Conservation (phyloP, 2,888 invertebrate species). For the Lissocephala sabroskyi region DNA sequence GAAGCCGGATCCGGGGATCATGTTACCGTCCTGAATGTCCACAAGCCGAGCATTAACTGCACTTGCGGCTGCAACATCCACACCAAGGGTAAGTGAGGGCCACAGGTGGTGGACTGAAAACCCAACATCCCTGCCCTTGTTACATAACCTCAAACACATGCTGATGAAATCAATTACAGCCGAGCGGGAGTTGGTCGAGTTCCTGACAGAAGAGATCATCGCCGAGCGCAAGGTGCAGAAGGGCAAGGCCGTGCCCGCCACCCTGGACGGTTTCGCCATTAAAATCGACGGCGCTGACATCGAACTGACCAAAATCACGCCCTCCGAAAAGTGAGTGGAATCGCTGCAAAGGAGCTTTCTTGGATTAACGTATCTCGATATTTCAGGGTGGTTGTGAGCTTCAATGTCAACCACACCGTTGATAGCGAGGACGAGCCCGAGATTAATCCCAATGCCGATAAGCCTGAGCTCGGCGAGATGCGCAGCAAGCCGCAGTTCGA, state of each 20-base stretch:
- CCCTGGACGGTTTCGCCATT: slow-evolving; percentile 87
- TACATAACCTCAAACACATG: slow-evolving; percentile 64
- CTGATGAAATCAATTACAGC: slow-evolving; percentile 74
- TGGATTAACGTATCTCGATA: background rate
- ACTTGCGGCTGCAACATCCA: slow-evolving; percentile 83
- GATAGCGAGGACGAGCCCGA: slow-evolving; percentile 85
- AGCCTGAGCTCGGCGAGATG: slow-evolving; percentile 86
- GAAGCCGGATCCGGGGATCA: slow-evolving; percentile 41
- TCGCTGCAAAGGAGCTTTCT: background rate
- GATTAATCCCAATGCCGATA: slow-evolving; percentile 76
- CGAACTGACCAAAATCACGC: slow-evolving; percentile 81
- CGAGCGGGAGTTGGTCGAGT: slow-evolving; percentile 90
- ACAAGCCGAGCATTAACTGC: slow-evolving; percentile 78
- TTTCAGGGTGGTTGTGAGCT: slow-evolving; percentile 78
- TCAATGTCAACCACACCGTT: slow-evolving; percentile 96
- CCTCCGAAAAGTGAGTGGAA: slow-evolving; percentile 75
- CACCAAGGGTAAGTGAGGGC: slow-evolving; percentile 78
- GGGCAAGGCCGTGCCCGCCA: slow-evolving; percentile 81
- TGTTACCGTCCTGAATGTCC: slow-evolving; percentile 72
- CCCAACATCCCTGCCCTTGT: slow-evolving; percentile 9
- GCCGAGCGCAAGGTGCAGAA: slow-evolving; percentile 91
- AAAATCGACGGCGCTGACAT: slow-evolving; percentile 88
- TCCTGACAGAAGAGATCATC: slow-evolving; percentile 93
- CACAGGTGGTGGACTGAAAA: slow-evolving; percentile 2
- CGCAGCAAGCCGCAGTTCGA: slow-evolving; percentile 93